These are phyloP conservation scores for Oryctolagus cuniculus DNA, from an alignment of 2,113 vertebrate species.

Conservation along the genomic window DNA sequence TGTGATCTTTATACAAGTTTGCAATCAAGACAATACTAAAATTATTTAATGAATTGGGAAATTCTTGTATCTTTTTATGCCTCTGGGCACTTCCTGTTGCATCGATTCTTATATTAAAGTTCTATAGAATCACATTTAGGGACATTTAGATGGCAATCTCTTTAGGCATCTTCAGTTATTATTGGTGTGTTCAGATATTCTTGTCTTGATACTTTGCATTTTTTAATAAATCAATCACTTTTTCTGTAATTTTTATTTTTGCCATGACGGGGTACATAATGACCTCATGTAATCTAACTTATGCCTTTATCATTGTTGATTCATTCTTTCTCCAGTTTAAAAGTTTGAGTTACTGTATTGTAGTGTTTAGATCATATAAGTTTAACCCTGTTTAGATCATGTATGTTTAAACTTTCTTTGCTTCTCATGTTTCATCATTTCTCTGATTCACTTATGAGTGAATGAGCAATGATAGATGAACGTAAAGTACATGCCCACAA, in stretches of 20 bases:
- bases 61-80: not conserved
- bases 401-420: not conserved
- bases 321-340: not conserved
- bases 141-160: not conserved
- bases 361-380: no score
- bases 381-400: not conserved
- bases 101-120: not conserved
- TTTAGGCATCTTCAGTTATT: not conserved
- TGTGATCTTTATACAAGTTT: not conserved
- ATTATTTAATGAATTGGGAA: not conserved
- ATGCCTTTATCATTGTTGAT: not conserved
- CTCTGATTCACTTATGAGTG: not conserved
- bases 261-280: not conserved
- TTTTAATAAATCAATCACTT: not conserved
- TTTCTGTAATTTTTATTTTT: not conserved
- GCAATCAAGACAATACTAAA: not conserved
- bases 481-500: not conserved
- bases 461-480: not conserved
- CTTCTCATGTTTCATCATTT: not conserved
- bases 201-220: not conserved
- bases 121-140: not conserved
- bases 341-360: not conserved
- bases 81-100: not conserved
- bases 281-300: not conserved
- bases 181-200: not conserved